These are phyloP conservation scores for Pristionchus entomophagus DNA, from an alignment of 2,888 invertebrate genomes.

Conservation along the genomic window DNA sequence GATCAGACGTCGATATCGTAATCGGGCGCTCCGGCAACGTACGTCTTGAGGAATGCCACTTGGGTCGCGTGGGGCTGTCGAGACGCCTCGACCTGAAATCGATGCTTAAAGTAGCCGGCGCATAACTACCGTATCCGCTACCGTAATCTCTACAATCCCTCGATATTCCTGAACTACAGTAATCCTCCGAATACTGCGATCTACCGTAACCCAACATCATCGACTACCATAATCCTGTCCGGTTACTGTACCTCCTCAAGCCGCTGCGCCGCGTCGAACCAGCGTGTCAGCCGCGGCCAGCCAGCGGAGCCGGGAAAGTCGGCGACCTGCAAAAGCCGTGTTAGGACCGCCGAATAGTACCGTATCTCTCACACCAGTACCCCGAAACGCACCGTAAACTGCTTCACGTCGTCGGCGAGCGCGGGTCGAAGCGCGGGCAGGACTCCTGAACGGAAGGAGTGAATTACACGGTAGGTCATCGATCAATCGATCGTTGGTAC, in stretches of 20 bases:
- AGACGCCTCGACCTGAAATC: not conserved
- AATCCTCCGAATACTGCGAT: too few relatives aligned
- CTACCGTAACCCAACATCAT: too few relatives aligned
- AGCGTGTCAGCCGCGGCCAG: conserved; percentile 58
- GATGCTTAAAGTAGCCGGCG: not conserved
- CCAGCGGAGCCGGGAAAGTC: conserved; percentile 55
- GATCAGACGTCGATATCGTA: conserved; percentile 28
- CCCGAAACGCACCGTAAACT: not conserved
- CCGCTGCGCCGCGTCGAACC: conserved; percentile 54
- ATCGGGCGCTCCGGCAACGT: conserved; percentile 5
- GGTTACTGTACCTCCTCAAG: conserved; percentile 53
- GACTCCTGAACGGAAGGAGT: not conserved
- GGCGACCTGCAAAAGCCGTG: too few relatives aligned
- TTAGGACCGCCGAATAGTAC: not conserved
- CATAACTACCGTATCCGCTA: too few relatives aligned
- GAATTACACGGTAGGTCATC: not conserved
- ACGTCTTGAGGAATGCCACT: conserved; percentile 9
- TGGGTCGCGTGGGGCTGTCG: not conserved
- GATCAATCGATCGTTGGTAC: too few relatives aligned
- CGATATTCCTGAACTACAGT: too few relatives aligned
- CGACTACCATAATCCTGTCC: not conserved
- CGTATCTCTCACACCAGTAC: not conserved
- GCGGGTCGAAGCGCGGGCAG: not conserved
- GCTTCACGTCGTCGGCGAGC: conserved; percentile 7
- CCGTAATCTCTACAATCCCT: too few relatives aligned